These are phyloP conservation scores for Oligia strigilis DNA, from an alignment of 2,888 invertebrate genomes.

Conservation along the genomic window DNA sequence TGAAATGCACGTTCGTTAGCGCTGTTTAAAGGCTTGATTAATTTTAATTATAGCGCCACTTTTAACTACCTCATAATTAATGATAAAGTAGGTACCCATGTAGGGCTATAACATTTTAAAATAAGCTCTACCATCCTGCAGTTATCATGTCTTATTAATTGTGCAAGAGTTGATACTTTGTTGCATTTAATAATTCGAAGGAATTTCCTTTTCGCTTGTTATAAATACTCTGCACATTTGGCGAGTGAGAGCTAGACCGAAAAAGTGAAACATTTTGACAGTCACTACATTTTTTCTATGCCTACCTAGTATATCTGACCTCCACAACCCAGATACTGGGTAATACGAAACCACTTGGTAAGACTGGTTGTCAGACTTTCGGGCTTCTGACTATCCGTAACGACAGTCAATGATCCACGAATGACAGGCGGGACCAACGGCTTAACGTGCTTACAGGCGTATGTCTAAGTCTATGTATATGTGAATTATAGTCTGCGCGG, in stretches of 20 bases:
- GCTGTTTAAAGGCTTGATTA: neutral
- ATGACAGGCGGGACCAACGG: no score
- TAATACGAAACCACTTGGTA: no score
- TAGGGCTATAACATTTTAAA: neutral
- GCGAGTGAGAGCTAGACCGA: neutral
- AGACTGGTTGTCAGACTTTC: no score
- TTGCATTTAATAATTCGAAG: neutral
- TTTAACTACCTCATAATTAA: constrained; percentile 19
- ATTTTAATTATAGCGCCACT: constrained; percentile 31
- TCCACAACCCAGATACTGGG: no score
- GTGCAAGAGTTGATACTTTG: neutral
- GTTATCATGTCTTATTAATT: neutral
- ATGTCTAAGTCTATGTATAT: neutral
- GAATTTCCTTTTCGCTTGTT: neutral
- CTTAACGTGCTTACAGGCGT: no score
- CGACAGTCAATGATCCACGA: no score
- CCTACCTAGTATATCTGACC: neutral
- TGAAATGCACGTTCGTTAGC: neutral
- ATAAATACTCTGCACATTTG: neutral
- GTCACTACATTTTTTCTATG: neutral
- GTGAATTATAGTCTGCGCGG: neutral
- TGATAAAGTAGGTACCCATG: neutral
- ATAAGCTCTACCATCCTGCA: neutral
- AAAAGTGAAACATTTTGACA: neutral
- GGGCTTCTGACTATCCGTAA: no score